Evolutionary conservation across 2,113 vertebrate species (phyloP).

Genomic region (Poecilia latipinna): DNA sequence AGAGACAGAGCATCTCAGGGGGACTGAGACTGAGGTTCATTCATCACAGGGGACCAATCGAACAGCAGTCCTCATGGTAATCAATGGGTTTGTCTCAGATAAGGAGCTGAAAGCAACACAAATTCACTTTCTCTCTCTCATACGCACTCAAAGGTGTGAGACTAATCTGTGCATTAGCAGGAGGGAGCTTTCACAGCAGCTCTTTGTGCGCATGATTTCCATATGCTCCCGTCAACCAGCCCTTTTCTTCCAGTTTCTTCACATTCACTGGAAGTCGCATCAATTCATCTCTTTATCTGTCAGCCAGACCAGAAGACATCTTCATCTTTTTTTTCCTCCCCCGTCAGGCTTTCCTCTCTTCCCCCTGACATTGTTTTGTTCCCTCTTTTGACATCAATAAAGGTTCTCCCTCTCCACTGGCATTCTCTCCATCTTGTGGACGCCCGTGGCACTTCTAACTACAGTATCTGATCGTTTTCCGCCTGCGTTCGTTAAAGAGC

Average conservation of each 20-base stretch:
- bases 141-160: constrained; percentile 25
- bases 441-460: background rate
- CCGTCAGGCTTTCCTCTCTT: background rate
- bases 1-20: background rate
- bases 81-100: constrained; percentile 70
- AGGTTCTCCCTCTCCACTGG: background rate
- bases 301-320: constrained; percentile 23
- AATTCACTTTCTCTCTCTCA: constrained; percentile 18
- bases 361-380: constrained; percentile 2
- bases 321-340: constrained; percentile 16
- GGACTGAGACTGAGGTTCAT: constrained; percentile 31
- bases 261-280: constrained; percentile 24
- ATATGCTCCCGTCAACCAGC: constrained; percentile 3
- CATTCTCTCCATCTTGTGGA: constrained; percentile 24
- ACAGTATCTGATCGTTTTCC: constrained; percentile 43
- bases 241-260: constrained; percentile 19
- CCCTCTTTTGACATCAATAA: constrained; percentile 1
- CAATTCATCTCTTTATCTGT: constrained; percentile 42
- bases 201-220: constrained; percentile 55
- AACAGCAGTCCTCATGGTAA: constrained; percentile 55
- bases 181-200: constrained; percentile 36
- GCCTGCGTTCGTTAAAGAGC: background rate
- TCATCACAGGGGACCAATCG: constrained; percentile 60
- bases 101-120: constrained; percentile 43
- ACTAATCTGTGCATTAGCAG: constrained; percentile 24